Base-by-base conservation (phyloP, 2,797 vertebrate genomes). In the Peromyscus aztecus region DNA sequence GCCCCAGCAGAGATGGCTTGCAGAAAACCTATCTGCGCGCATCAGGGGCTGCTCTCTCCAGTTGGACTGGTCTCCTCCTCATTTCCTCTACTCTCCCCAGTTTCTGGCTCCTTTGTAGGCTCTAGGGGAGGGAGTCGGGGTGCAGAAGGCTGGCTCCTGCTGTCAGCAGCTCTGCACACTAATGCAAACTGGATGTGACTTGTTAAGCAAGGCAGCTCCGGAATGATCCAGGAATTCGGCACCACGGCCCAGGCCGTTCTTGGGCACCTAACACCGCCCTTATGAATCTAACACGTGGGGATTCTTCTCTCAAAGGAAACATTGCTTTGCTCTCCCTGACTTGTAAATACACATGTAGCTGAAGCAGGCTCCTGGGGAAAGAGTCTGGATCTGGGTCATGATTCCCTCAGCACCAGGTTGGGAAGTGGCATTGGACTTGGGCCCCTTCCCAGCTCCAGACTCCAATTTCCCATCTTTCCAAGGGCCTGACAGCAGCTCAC, bases 101-200 rank as follows among this genome's bases (percentile, higher is more conserved):
- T 55, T 95, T 78, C 92, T 81, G 83, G 90, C 80, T 91, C 57
- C 59, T 89, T 2, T 52, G 59, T 59, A 9, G 29, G 49, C 86
- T 19, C 40, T 4, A 12, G 29, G n/a, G 84, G 46, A 96, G 84
- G 17, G n/a, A 67, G 52, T 21, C 0, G 37, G 6, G n/a, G 16
- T 52, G 93, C 81, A 75, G 89, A 89, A 97, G 94, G 73, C 86
- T 31, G 69, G 65, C 89, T 97, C 92, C 92, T 90, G 96, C 94
- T 94, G 95, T 97, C 97, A 95, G 91, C 95, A 95, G 31, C 90
- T 96, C 94, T 69, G 81, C 76, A 81, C 59, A 69, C 52, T 92
- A 93, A 93, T 75, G 92, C 29, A 71, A 95, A 94, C 90, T 96
- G 92, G 90, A 94, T 89, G 85, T 65, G 86, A 92, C 69, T 83